A percentile compares a stretch with the other conserved stretches of the same genome.
Evolutionary conservation across 1,140 invertebrate species (phyloP).

Genomic region (Probaryconus sp.): DNA sequence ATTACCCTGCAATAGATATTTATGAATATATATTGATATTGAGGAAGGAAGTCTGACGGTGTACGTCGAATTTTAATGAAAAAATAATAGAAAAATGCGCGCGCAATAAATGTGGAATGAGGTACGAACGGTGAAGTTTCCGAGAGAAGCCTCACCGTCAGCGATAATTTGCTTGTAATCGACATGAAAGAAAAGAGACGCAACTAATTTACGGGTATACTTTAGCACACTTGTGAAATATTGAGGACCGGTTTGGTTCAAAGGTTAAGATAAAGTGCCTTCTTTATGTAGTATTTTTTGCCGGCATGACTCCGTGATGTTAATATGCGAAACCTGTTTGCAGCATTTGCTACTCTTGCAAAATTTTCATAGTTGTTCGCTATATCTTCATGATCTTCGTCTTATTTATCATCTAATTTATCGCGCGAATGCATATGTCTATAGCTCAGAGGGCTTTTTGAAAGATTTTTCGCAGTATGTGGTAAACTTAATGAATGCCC

Average conservation of each 20-base stretch:
- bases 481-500: slow-evolving; percentile 42
- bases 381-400: slow-evolving; percentile 54
- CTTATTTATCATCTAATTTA: slow-evolving; percentile 58
- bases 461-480: slow-evolving; percentile 40
- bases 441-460: slow-evolving; percentile 11
- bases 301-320: slow-evolving; percentile 32
- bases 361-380: slow-evolving; percentile 50
- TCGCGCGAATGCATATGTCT: slow-evolving; percentile 26
- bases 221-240: slow-evolving; percentile 52
- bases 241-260: slow-evolving; percentile 59
- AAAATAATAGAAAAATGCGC: not conserved
- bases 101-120: not conserved
- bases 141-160: slow-evolving; percentile 3
- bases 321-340: slow-evolving; percentile 54
- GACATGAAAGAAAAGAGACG: slow-evolving; percentile 42
- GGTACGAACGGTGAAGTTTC: not conserved
- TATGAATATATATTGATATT: no score
- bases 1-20: no score
- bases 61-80: not conserved
- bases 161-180: slow-evolving; percentile 57
- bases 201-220: slow-evolving; percentile 44
- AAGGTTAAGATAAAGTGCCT: slow-evolving; percentile 61
- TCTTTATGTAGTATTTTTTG: slow-evolving; percentile 36
- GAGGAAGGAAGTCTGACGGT: no score
- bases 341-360: slow-evolving; percentile 46